phyloP scores from a whole-genome alignment of 2,797 vertebrate genomes.

The Decapterus maruadsi region DNA sequence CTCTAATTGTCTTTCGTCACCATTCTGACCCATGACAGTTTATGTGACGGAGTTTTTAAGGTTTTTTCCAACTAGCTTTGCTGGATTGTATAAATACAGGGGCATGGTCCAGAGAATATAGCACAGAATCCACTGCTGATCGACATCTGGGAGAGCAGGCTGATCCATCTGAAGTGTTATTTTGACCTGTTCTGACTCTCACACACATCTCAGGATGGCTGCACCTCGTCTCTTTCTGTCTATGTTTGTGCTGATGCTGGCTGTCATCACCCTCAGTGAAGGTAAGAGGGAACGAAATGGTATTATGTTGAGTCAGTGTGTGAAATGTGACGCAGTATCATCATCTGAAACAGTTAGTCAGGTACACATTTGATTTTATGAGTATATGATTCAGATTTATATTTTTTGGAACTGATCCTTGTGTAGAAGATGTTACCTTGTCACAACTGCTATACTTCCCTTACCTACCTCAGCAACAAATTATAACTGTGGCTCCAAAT shows the following conservation, averaged over 20 bases:
- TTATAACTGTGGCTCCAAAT: too few relatives aligned
- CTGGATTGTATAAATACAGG: constrained; percentile 30
- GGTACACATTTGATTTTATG: background rate
- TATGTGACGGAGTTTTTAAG: too few relatives aligned
- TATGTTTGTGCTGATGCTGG: constrained; percentile 69
- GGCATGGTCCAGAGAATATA: background rate
- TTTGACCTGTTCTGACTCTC: background rate
- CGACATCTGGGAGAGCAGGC: background rate
- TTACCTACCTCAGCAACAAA: too few relatives aligned
- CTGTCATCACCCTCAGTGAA: constrained; percentile 68
- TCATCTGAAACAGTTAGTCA: too few relatives aligned
- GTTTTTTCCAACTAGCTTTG: too few relatives aligned
- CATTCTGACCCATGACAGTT: too few relatives aligned
- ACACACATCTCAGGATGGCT: constrained; percentile 65
- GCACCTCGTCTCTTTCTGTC: constrained; percentile 73
- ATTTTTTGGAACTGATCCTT: background rate
- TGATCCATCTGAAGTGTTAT: constrained; percentile 7
- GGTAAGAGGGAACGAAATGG: constrained; percentile 58
- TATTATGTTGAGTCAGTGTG: background rate
- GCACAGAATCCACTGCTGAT: background rate
- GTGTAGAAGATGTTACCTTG: too few relatives aligned
- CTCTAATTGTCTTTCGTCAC: too few relatives aligned
- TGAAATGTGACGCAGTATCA: background rate
- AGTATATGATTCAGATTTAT: background rate
- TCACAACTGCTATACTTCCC: too few relatives aligned